A percentile compares a stretch with the other conserved stretches of the same genome.
phyloP scores from a whole-genome alignment of 2,797 vertebrate genomes.

The Pseudotriccus pelzelni region DNA sequence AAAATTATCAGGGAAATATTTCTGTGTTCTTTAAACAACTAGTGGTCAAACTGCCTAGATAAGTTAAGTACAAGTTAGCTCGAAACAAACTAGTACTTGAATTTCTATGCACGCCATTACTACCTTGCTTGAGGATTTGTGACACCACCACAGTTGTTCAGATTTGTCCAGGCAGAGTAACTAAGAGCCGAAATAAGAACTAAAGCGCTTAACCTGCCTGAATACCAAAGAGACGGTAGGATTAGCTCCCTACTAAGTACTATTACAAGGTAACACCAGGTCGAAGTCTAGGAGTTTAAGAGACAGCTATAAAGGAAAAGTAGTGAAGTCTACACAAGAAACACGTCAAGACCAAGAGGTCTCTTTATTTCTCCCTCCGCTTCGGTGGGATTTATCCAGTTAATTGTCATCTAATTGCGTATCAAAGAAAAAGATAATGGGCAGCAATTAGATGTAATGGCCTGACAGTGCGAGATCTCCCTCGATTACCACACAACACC shows the following conservation, averaged over 20 bases:
- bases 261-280: neutral
- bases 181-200: neutral
- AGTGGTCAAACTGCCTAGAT: neutral
- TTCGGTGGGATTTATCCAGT: conserved; percentile 34
- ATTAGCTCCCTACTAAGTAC: neutral
- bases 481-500: conserved; percentile 55
- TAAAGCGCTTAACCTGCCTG: neutral
- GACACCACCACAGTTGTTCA: neutral
- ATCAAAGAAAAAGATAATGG: conserved; percentile 77
- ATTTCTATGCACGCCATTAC: neutral
- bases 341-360: fast-evolving
- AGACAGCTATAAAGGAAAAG: neutral
- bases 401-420: conserved; percentile 74
- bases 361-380: neutral
- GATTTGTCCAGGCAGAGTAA: neutral
- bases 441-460: conserved; percentile 72
- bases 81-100: neutral
- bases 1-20: neutral
- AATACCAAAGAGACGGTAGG: neutral
- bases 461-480: conserved; percentile 29
- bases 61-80: neutral
- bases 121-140: neutral
- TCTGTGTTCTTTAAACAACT: neutral
- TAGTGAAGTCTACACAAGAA: neutral
- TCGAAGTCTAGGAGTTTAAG: neutral